phyloP scores from a whole-genome alignment of 2,888 invertebrate genomes.

The Gari tellinella region DNA sequence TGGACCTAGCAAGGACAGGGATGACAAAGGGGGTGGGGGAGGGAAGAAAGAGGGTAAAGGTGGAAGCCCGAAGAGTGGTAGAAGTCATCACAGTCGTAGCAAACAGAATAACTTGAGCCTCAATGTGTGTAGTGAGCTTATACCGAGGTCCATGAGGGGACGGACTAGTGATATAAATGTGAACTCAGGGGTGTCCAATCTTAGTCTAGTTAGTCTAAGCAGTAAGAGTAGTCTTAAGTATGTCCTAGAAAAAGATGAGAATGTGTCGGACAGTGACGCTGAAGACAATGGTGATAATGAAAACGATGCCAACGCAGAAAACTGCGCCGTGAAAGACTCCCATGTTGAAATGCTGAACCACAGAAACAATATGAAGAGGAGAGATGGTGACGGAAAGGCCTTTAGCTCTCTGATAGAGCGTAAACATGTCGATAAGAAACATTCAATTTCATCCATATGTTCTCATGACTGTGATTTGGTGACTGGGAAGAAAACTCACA shows the following conservation, averaged over 20 bases:
- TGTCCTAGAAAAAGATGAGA: conserved; percentile 68
- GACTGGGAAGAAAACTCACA: conserved; percentile 40
- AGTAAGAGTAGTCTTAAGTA: conserved; percentile 74
- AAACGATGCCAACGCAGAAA: conserved; percentile 23
- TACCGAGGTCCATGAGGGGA: conserved; percentile 35
- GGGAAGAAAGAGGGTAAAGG: conserved; percentile 63
- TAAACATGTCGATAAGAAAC: conserved; percentile 12
- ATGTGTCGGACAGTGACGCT: conserved; percentile 64
- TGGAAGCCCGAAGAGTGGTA: conserved; percentile 60
- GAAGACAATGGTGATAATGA: conserved; percentile 58
- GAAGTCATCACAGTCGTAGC: conserved; percentile 57
- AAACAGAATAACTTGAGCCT: conserved; percentile 57
- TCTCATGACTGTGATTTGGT: conserved; percentile 60
- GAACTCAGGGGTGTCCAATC: conserved; percentile 67
- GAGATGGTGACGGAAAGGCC: conserved; percentile 60
- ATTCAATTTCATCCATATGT: conserved; percentile 57
- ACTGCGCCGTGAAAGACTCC: conserved; percentile 34
- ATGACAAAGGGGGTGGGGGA: conserved; percentile 66
- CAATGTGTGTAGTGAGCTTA: conserved; percentile 30
- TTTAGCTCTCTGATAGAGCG: conserved; percentile 65
- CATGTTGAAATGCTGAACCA: conserved; percentile 41
- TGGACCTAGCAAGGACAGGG: conserved; percentile 61
- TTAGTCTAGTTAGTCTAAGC: conserved; percentile 65
- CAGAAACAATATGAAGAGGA: conserved; percentile 39
- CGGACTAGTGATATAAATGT: conserved; percentile 66